Evolutionary conservation across 2,113 vertebrate species (phyloP), one percentile per base, ranked within the genome.

Genomic region (Tympanuchus pallidicinctus): DNA sequence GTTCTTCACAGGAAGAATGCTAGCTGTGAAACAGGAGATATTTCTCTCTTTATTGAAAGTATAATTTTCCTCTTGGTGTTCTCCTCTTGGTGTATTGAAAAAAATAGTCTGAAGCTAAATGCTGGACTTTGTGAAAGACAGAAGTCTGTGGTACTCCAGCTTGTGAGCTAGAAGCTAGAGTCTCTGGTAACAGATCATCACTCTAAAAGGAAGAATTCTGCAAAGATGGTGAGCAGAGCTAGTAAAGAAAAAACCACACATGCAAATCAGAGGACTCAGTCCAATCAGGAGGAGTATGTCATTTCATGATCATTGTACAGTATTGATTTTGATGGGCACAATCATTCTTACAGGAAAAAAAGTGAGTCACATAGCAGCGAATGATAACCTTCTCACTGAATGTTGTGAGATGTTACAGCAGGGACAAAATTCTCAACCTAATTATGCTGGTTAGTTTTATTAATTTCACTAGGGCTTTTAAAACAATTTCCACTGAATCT

Each of bases 401-500:
- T 66, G 8, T 5, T 45, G 22, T 17, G 43, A 72, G 88, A 65
- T 48, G 47, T 40, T 88, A 90, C 18, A 89, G 32, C 34, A 69
- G 15, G 50, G 61, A 91, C 14, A 86, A 92, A 91, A 94, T 61
- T 89, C 43, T 90, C 72, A 52, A 42, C 21, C 45, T 82, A 88
- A 78, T 88, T 88, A 89, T n/a, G 14, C 22, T 8, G 14, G 88
- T 88, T 95, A 74, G 50, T 81, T 96, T 92, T 90, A 84, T 52
- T 95, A 83, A 96, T 95, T 94, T 95, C 86, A 91, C 40, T 54
- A 67, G 11, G 19, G 25, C 10, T 91, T 95, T 88, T 50, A 60
- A 85, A 91, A 73, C 66, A 18, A 80, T 89, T 94, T 79, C 45
- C 36, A 52, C 64, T 59, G 8, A 88, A 66, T 91, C 60, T 43